Evolutionary conservation across 2,888 invertebrate genomes (phyloP).

Genomic region (Mesoligia furuncula): DNA sequence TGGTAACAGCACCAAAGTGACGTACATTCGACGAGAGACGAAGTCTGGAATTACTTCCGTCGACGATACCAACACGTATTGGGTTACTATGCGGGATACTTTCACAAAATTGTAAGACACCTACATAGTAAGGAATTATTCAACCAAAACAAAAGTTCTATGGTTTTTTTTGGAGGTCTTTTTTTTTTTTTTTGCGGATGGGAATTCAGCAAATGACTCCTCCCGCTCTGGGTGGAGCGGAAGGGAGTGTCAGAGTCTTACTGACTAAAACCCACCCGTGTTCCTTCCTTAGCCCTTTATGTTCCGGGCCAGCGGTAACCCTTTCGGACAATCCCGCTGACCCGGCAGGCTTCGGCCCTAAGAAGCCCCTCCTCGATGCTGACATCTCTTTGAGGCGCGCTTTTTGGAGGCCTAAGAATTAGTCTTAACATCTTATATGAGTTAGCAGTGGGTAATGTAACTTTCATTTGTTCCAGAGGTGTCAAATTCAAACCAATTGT

Average conservation of each 20-base stretch:
- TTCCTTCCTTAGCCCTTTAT: too few species aligned
- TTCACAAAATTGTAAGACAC: slow-evolving; percentile 81
- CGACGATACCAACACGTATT: slow-evolving; percentile 92
- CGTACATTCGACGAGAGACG: slow-evolving; percentile 74
- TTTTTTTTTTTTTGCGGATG: too few species aligned
- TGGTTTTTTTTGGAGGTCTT: too few species aligned
- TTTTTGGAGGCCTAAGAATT: background rate
- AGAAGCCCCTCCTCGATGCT: too few species aligned
- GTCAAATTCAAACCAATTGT: slow-evolving; percentile 71
- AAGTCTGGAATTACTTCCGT: slow-evolving; percentile 86
- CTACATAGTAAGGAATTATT: background rate
- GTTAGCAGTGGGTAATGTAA: background rate
- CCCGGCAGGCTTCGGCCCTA: too few species aligned
- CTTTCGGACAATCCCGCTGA: too few species aligned
- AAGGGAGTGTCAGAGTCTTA: too few species aligned
- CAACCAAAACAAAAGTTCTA: background rate
- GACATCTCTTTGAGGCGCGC: too few species aligned
- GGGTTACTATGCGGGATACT: slow-evolving; percentile 91
- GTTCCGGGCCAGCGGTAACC: too few species aligned
- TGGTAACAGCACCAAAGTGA: slow-evolving; percentile 73
- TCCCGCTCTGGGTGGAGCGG: too few species aligned
- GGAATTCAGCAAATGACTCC: too few species aligned
- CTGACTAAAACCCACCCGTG: too few species aligned
- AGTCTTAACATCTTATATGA: background rate
- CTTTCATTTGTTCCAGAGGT: slow-evolving; percentile 69